Base-by-base conservation (phyloP, 2,113 vertebrate species). In the Caracal caracal region DNA sequence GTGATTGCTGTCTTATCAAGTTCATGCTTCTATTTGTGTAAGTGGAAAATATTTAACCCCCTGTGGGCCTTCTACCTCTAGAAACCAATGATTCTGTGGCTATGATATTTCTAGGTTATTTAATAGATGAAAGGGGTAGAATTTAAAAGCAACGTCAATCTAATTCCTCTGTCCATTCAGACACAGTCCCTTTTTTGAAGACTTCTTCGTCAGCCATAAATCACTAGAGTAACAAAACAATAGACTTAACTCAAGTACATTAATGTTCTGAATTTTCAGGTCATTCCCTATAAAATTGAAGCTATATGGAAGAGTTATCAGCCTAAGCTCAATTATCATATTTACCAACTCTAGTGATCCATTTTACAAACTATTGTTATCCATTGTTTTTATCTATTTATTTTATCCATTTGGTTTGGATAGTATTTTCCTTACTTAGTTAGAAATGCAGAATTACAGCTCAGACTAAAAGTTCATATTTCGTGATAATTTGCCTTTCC, bases 151-250 rank as follows among this genome's bases (percentile, higher is more conserved):
- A 56, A 86, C 15, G 24, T 35, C 84, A 61, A 28, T 49, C 13
- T 85, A 93, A 87, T 73, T 71, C 2, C 9, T 5, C 19, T 82
- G 15, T 51, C 92, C 65, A 28, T 63, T 66, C 37, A 76, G 65
- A 84, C 9, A 40, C 3, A 66, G 53, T 8, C 7, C 22, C 59
- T 79, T 71, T 83, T 43, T 20, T 26, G 49, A 43, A 20, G 30
- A 66, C 61, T 56, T 61, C 37, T 76, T 56, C 63, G 1, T 17
- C 80, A 37, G 4, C 35, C 35, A 89, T 81, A 92, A 93, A 82
- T 94, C 83, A 89, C 20, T 61, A 78, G 80, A 76, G 93, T 43
- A 66, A 79, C 47, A 90, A 71, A 68, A 94, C n/a, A 88, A 90
- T 12, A 88, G 5, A 78, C 19, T 40, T 79, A 37, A 56, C 28